Base-by-base conservation (phyloP, 2,888 invertebrate species). In the Disparrhopalites patrizii region DNA sequence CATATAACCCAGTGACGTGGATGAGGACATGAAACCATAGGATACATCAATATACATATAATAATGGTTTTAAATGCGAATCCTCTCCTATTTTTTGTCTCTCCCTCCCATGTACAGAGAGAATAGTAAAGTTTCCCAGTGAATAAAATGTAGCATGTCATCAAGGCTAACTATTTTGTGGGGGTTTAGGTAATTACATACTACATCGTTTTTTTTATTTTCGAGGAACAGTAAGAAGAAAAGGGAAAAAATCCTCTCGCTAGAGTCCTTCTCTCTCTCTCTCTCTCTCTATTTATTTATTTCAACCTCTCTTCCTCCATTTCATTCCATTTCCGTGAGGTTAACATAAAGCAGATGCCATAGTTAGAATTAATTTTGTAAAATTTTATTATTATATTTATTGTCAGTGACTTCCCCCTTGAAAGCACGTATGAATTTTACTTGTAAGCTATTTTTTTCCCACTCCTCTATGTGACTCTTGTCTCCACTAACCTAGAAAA, bases 261-360 rank as follows among this genome's bases (percentile, higher is more conserved):
- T n/a, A n/a, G n/a, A n/a, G n/a, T n/a, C n/a, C n/a, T n/a, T n/a
- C n/a, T n/a, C n/a, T n/a, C n/a, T n/a, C n/a, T n/a, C n/a, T n/a
- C n/a, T n/a, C n/a, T n/a, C n/a, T n/a, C n/a, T n/a, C n/a, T n/a
- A n/a, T n/a, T n/a, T n/a, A n/a, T n/a, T n/a, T n/a, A n/a, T n/a
- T n/a, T n/a, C n/a, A n/a, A n/a, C n/a, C n/a, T n/a, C n/a, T n/a
- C n/a, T n/a, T n/a, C n/a, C n/a, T n/a, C n/a, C n/a, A n/a, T n/a
- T 5, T n/a, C 43, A n/a, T 43, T n/a, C 8, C 8, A 47, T 20
- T 47, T 18, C 47, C 23, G 47, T 23, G 7, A n/a, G 10, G 18
- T 25, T 20, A 47, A 47, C 47, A n/a, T 47, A 47, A 47, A 47
- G 15, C 47, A 47, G 47, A 47, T 47, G 47, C 47, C 10, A 47